Evolutionary conservation across 2,888 invertebrate genomes (phyloP).

Genomic region (Anoncus sp.): DNA sequence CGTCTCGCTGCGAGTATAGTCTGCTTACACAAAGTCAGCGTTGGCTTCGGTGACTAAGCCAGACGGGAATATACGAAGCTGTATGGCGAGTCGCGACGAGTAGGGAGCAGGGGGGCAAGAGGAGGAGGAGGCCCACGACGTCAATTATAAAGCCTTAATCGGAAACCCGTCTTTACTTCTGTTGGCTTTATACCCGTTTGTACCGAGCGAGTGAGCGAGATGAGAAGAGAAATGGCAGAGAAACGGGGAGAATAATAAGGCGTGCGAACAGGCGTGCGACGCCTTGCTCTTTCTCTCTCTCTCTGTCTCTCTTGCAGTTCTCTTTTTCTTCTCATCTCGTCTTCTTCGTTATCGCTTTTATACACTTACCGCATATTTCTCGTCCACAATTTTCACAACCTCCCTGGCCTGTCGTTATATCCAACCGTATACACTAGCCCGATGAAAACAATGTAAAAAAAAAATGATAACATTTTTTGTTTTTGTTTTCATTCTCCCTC

Average conservation of each 20-base stretch:
- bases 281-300: constrained; percentile 55
- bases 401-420: background rate
- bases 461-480: background rate
- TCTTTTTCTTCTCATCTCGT: constrained; percentile 33
- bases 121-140: constrained; percentile 76
- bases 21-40: constrained; percentile 66
- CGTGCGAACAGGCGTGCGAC: constrained; percentile 58
- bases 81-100: constrained; percentile 32
- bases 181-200: constrained; percentile 74
- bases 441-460: background rate
- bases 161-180: constrained; percentile 82
- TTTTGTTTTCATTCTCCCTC: background rate
- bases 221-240: constrained; percentile 44
- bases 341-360: constrained; percentile 44
- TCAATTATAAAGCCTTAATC: constrained; percentile 82
- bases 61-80: constrained; percentile 60
- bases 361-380: constrained; percentile 37
- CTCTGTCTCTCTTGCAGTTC: constrained; percentile 19
- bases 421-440: background rate
- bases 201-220: constrained; percentile 48
- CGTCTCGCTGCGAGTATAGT: constrained; percentile 51
- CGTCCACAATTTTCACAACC: constrained; percentile 29
- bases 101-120: constrained; percentile 42
- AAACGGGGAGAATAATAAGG: constrained; percentile 55
- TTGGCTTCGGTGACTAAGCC: constrained; percentile 79